Percentiles rank a stretch among this genome's conserved stretches.
Evolutionary conservation across 2,797 vertebrate genomes (phyloP).

Genomic region (Alauda arvensis): DNA sequence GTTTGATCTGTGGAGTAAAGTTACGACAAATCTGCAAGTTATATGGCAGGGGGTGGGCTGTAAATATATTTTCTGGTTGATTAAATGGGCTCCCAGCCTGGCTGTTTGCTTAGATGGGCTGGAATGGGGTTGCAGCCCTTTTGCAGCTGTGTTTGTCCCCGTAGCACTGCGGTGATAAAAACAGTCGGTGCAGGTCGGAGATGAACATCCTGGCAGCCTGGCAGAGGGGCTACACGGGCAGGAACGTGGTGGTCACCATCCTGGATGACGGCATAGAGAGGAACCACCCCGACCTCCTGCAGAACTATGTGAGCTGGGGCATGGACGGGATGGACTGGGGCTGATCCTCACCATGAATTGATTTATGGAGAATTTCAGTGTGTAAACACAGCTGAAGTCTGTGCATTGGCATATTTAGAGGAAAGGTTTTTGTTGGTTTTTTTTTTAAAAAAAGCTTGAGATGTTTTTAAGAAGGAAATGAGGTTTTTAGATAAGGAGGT

Average conservation of each 20-base stretch:
- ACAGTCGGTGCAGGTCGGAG: slow-evolving; percentile 74
- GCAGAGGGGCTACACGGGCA: slow-evolving; percentile 78
- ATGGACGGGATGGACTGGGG: neutral
- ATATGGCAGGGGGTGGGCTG: neutral
- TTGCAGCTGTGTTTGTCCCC: neutral
- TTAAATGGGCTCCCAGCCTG: neutral
- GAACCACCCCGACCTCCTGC: slow-evolving; percentile 75
- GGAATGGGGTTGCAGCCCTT: neutral
- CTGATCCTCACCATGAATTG: neutral
- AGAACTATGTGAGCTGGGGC: slow-evolving; percentile 72
- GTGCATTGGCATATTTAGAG: neutral
- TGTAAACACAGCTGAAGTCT: neutral
- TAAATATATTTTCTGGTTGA: slow-evolving; percentile 5
- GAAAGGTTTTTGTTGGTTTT: neutral
- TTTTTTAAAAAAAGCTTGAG: neutral
- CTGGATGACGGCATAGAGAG: slow-evolving; percentile 78
- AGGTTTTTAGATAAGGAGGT: slow-evolving; percentile 3
- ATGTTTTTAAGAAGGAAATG: slow-evolving; percentile 35
- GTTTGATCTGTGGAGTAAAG: neutral
- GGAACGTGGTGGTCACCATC: slow-evolving; percentile 77
- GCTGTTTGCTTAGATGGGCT: neutral
- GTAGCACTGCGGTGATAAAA: slow-evolving; percentile 73
- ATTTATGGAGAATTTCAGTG: neutral
- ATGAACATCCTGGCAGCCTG: slow-evolving; percentile 79
- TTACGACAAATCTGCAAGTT: neutral